phyloP scores from a whole-genome alignment of 2,888 invertebrate species.

The Dryococelus australis region DNA sequence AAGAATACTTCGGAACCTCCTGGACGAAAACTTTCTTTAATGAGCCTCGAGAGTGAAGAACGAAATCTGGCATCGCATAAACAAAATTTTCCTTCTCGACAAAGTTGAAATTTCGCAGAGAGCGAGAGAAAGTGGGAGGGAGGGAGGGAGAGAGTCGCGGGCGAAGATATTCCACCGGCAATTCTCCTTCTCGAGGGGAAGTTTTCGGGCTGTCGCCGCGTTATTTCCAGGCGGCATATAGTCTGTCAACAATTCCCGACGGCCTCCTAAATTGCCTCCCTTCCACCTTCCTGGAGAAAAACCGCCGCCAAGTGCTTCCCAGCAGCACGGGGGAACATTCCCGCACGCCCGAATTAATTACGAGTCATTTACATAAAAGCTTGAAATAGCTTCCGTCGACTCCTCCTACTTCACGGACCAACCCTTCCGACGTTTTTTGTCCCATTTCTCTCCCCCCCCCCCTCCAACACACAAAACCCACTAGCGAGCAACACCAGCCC shows the following conservation, averaged over 20 bases:
- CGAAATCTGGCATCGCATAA: too few relatives aligned
- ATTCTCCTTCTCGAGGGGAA: neutral
- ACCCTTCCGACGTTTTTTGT: neutral
- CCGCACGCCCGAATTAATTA: neutral
- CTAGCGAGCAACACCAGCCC: neutral
- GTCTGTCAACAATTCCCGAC: neutral
- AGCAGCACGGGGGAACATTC: neutral
- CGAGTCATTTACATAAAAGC: neutral
- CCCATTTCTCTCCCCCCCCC: neutral
- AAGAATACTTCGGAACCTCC: too few relatives aligned
- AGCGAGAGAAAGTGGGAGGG: too few relatives aligned
- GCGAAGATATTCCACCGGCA: too few relatives aligned
- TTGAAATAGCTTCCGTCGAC: slow-evolving; percentile 16
- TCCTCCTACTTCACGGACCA: neutral
- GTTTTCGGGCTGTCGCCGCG: neutral
- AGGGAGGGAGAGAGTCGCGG: too few relatives aligned
- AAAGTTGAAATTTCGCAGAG: neutral
- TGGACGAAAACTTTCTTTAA: too few relatives aligned
- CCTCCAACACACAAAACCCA: too few relatives aligned
- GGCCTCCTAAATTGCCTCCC: neutral
- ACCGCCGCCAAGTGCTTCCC: neutral
- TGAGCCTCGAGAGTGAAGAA: too few relatives aligned
- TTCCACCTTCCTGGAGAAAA: neutral
- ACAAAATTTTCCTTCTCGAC: too few relatives aligned
- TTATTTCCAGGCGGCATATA: neutral